Base-by-base conservation (phyloP, 2,797 vertebrate genomes). In the Australoheros facetus region DNA sequence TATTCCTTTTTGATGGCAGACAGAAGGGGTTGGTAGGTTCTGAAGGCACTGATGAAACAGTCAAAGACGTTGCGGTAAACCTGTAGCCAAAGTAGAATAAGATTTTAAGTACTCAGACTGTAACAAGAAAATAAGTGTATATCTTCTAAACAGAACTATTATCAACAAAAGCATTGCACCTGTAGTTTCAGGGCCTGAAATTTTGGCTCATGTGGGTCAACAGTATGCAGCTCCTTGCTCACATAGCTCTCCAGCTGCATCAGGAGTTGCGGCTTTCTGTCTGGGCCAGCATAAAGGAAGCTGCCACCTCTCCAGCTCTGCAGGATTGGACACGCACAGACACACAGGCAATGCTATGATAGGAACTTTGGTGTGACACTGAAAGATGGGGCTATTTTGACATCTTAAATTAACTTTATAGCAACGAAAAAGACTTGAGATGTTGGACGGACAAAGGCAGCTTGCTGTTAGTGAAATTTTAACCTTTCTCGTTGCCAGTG, bases 1-100 rank as follows among this genome's bases (percentile, higher is more conserved):
- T 97, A 97, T 55, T 97, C 96, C 56, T 95, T 96, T 94, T 97
- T 97, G 89, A 98, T 95, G 70, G 94, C 94, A 82, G 94, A 95
- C 4, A 98, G 90, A 86, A 98, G 80, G 10, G 96, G 96, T 85
- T 96, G 96, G 86, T 97, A 98, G 1, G 95, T 97, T 95, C 92
- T 96, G 90, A 97, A 97, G 85, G 94, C 95, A 77, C 95, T 96
- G 82, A 97, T 96, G 85, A 97, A 96, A 91, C 89, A 94, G 37
- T 95, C 95, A 91, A 97, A 97, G 81, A 95, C 92, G 48, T 95
- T 94, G 81, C 94, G 94, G 82, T 96, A 97, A 75, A 96, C 95
- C 97, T 98, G 90, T 42, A 57, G 16, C 32, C 57, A 72, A 79
- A 85, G n/a, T 23, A 84, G 70, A 88, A 45, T 2, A n/a, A 42